Base-by-base conservation (phyloP, 2,797 vertebrate genomes). In the Aphelocoma californica region DNA sequence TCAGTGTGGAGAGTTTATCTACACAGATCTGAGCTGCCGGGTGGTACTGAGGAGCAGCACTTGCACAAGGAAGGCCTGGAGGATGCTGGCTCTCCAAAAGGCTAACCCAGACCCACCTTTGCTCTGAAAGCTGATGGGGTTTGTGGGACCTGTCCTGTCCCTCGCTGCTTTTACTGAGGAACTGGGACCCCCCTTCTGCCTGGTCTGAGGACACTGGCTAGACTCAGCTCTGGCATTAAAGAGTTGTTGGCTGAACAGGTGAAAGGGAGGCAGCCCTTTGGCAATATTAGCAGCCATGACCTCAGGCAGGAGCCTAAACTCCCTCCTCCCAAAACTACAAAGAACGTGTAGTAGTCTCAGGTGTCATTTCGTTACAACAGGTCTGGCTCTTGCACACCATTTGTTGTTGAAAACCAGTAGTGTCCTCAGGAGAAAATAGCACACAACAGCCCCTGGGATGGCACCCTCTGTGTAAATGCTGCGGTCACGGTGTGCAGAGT, bases 401-500 rank as follows among this genome's bases (percentile, higher is more conserved):
- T 75, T 85, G 23, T 19, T 85, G 14, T 51, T 77, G 42, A 80
- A 86, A n/a, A 77, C 16, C 45, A 2, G 0, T 34, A 15, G 10
- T 32, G 31, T 73, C 16, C 32, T 88, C 29, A 17, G 45, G 12
- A 80, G 44, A 12, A 26, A 73, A 38, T 0, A 62, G 40, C 8
- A 31, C 38, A 44, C 8, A 31, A 1, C 2, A 2, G 34, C 16
- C 78, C 56, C 51, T 66, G 32, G 20, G 26, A 24, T 18, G 8
- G 45, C 13, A 53, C 15, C 8, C 28, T 38, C 14, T 44, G 26
- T 78, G 38, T 14, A 42, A 72, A 50, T 44, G 10, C 40, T 44
- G 20, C 48, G 25, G 19, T 25, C 20, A 3, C 0, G 1, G 19
- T 6, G 1, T 0, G 0, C 14, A 61, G 38, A 60, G 18, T 5